Base-by-base conservation (phyloP, 2,888 invertebrate species). In the Psylliodes chrysocephalus region DNA sequence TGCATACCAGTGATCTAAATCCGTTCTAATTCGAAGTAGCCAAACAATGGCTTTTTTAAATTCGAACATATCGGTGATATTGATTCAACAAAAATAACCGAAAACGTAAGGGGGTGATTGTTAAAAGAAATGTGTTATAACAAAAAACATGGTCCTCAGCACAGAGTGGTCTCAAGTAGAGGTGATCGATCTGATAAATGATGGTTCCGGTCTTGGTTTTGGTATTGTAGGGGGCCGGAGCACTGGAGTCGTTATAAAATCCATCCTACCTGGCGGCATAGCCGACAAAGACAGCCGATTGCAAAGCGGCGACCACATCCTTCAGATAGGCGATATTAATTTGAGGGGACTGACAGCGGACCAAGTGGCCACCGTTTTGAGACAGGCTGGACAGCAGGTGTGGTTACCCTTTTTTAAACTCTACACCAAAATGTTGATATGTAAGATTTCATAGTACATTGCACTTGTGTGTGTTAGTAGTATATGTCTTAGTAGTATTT, bases 161-260 rank as follows among this genome's bases (percentile, higher is more conserved):
- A 98, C 98, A 83, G 98, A 98, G 88, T 98, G 97, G 97, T 96
- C 96, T 77, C 98, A 98, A 88, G 96, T 99, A 83, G 98, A 99
- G 90, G 95, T 97, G 79, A 96, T 99, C 83, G 98, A 98, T 85
- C 89, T 99, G 77, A 89, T 93, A 75, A 98, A 98, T 84, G 98
- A 98, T 87, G 98, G 97, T 74, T 94, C 95, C 78, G 97, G 98
- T 57, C 89, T 98, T 76, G 99, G 99, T 69, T 99, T 99, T 84
- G 98, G 98, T 75, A 93, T 99, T 79, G 97, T 99, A 75, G 99
- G 99, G 72, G 95, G 95, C 38, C 90, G 96, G 71, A 97, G 96
- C 84, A 98, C 98, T 33, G 99, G 99, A 33, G 98, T 99, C 62
- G 98, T 99, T 63, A 96, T 99, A 76, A 99, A 99, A 84, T 96